Conservation (phyloP, 1,140 invertebrate genomes). For the Paralvinella palmiformis region DNA sequence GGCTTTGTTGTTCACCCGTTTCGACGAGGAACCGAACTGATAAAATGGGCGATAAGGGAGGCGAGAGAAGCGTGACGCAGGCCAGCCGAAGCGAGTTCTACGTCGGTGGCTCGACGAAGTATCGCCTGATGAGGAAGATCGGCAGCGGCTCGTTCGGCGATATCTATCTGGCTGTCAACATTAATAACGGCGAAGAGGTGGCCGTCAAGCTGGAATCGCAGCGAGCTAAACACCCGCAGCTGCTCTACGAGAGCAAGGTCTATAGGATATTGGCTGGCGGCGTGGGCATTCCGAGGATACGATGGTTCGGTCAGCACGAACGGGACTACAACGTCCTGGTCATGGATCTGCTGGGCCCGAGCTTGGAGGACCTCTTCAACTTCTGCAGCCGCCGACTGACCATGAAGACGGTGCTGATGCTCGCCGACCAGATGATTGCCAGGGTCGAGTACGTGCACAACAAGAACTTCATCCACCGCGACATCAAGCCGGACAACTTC, state of each 20-base stretch:
- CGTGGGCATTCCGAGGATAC: conserved; percentile 16
- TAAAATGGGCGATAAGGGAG: no score
- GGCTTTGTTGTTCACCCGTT: no score
- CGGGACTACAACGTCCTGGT: conserved; percentile 43
- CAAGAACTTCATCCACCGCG: conserved; percentile 84
- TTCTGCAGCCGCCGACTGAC: conserved; percentile 49
- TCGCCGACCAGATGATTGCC: conserved; percentile 50
- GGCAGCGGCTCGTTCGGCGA: conserved; percentile 98
- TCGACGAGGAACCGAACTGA: no score
- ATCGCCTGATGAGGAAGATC: conserved; percentile 92
- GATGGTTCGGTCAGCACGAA: conserved; percentile 20
- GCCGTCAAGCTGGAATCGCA: conserved; percentile 91
- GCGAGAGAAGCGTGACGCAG: no score
- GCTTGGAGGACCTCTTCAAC: conserved; percentile 50
- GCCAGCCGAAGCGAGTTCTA: neutral
- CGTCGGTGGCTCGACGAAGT: conserved; percentile 52
- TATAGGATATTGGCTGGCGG: conserved; percentile 11
- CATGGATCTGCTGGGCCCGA: conserved; percentile 50
- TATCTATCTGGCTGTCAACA: conserved; percentile 59
- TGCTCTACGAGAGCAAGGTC: conserved; percentile 77
- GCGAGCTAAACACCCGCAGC: conserved; percentile 88
- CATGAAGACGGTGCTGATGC: conserved; percentile 35
- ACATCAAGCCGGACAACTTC: conserved; percentile 71
- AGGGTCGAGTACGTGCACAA: conserved; percentile 96
- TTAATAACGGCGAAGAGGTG: conserved; percentile 61